Base-by-base conservation (phyloP, 2,797 vertebrate genomes). In the Myripristis jacobus region DNA sequence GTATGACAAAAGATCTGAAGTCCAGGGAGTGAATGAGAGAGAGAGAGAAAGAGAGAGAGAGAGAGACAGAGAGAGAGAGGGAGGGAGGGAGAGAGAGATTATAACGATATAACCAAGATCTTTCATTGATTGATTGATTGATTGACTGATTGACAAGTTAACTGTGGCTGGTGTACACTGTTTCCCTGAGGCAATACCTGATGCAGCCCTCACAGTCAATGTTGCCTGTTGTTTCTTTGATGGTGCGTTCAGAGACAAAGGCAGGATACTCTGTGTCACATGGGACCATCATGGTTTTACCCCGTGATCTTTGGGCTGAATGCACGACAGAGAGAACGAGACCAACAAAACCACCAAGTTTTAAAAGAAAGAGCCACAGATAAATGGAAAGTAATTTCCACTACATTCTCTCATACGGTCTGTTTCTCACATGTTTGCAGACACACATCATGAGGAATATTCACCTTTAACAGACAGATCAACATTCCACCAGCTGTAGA, bases 261-360 rank as follows among this genome's bases (percentile, higher is more conserved):
- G 97, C 97, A n/a, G 97, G 97, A 73, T 99, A 99, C 83, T 98
- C 97, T 0, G 96, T 99, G 41, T 99, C 98, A 89, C 98, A 99
- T 4, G 97, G 97, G 66, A 97, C 97, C 92, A 97, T 94, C 86
- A 93, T 95, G 75, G 95, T 94, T 91, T 97, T 98, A 79, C 96
- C 89, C 44, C 95, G 89, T 61, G 89, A 64, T 53, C 92, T 94
- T 89, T 99, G 97, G 83, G 96, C 97, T 99, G 52, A 55, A 76
- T 0, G 47, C 29, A 57, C 25, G 25, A 88, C 22, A 82, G 0
- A 57, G 15, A 15, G 36, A 27, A 50, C 1, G 62, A 16, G 19
- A 53, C 51, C 18, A 63, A 22, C 9, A 44, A 0, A 64, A 65
- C 13, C 19, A 25, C 44, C 54, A 18, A 46, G 6, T 36, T 34